Percentiles rank a stretch among this genome's conserved stretches.
These are phyloP conservation scores for Siniperca knerii DNA, from an alignment of 2,113 vertebrate genomes.

Conservation along the genomic window DNA sequence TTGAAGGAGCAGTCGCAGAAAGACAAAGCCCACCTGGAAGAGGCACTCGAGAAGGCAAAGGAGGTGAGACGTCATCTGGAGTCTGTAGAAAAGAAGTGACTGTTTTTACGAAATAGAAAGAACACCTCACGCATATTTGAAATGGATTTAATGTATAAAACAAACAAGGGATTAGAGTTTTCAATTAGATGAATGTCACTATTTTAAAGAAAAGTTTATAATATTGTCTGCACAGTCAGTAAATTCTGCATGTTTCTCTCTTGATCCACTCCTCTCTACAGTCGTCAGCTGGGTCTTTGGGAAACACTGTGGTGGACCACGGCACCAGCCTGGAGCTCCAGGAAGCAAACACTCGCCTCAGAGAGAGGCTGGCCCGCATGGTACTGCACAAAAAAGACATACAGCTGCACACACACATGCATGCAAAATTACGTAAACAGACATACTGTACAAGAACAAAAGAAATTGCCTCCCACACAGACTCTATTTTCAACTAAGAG, in stretches of 20 bases:
- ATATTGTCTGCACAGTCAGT: neutral
- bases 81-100: neutral
- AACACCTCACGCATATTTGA: neutral
- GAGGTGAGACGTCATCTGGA: constrained; percentile 61
- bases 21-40: constrained; percentile 81
- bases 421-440: constrained; percentile 32
- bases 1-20: constrained; percentile 82
- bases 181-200: neutral
- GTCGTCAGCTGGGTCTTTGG: constrained; percentile 80
- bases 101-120: neutral
- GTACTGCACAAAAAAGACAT: constrained; percentile 59
- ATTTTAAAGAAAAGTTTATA: neutral
- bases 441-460: constrained; percentile 43
- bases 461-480: constrained; percentile 61
- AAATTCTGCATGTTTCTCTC: neutral
- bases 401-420: constrained; percentile 14
- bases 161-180: neutral
- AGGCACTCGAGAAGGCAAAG: constrained; percentile 67
- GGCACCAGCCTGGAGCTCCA: constrained; percentile 59
- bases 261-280: constrained; percentile 8
- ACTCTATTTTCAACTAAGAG: constrained; percentile 47
- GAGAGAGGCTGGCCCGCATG: constrained; percentile 79
- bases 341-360: constrained; percentile 74
- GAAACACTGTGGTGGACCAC: constrained; percentile 71
- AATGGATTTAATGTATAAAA: constrained; percentile 1